phyloP scores from a whole-genome alignment of 2,113 vertebrate species.

The Hydropotes inermis region DNA sequence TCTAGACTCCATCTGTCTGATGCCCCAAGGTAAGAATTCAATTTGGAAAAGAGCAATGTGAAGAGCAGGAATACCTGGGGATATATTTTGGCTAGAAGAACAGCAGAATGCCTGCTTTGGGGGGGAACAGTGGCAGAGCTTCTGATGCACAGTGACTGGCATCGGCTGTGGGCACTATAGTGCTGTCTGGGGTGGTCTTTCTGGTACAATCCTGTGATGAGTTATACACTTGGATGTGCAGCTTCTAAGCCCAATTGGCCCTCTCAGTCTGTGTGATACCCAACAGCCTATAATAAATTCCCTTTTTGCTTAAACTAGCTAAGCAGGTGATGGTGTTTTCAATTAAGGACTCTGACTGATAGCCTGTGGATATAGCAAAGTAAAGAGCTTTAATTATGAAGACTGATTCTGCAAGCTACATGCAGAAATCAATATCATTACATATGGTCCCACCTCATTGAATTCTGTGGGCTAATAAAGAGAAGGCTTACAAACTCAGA shows the following conservation, averaged over 20 bases:
- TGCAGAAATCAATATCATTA: conserved; percentile 61
- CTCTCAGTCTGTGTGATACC: not conserved
- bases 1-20: too few relatives aligned
- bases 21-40: not conserved
- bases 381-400: conserved; percentile 65
- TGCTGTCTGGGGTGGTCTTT: not conserved
- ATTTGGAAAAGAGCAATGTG: not conserved
- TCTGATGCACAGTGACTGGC: fast-evolving
- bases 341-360: conserved; percentile 49
- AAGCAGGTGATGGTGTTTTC: conserved; percentile 52
- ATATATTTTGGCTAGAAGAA: not conserved
- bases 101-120: not conserved
- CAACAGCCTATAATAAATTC: conserved; percentile 5
- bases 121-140: not conserved
- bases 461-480: conserved; percentile 36
- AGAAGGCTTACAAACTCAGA: conserved; percentile 28
- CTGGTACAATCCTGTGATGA: too few relatives aligned
- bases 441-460: not conserved
- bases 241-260: not conserved
- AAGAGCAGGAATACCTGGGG: not conserved
- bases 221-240: fast-evolving
- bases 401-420: conserved; percentile 46
- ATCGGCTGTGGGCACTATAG: not conserved
- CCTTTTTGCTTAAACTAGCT: conserved; percentile 31
- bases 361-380: conserved; percentile 42